phyloP scores from a whole-genome alignment of 2,888 invertebrate species.

The Bhutanitis thaidina region DNA sequence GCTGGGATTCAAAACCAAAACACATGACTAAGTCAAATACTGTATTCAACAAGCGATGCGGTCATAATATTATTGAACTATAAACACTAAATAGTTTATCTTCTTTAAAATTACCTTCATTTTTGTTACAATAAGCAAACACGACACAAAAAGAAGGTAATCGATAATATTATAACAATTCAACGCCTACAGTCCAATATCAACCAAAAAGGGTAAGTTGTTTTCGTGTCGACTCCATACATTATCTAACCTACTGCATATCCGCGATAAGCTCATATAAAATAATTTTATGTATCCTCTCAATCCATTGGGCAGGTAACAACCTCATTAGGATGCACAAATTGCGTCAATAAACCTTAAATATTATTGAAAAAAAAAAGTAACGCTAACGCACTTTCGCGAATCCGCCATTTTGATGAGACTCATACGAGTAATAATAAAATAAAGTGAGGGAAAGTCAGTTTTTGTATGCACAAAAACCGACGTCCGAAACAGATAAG shows the following conservation, averaged over 20 bases:
- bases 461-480: slow-evolving; percentile 31
- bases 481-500: slow-evolving; percentile 40
- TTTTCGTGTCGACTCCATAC: slow-evolving; percentile 3
- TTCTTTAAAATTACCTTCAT: too few relatives aligned
- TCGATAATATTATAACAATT: slow-evolving; percentile 11
- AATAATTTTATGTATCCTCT: slow-evolving; percentile 4
- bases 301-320: background rate
- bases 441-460: slow-evolving; percentile 22
- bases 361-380: slow-evolving; percentile 9
- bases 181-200: slow-evolving; percentile 3
- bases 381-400: slow-evolving; percentile 3
- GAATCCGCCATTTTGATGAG: slow-evolving; percentile 14
- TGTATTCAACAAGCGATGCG: too few relatives aligned
- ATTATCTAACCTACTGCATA: background rate
- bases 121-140: background rate
- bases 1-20: too few relatives aligned
- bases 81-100: too few relatives aligned
- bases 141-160: slow-evolving; percentile 13
- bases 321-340: slow-evolving; percentile 5
- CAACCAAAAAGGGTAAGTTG: slow-evolving; percentile 10
- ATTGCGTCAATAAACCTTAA: slow-evolving; percentile 18
- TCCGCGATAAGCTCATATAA: slow-evolving; percentile 7
- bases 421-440: slow-evolving; percentile 17
- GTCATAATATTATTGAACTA: too few relatives aligned
- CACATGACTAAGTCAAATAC: too few relatives aligned